These are phyloP conservation scores for Hemiscyllium ocellatum DNA, from an alignment of 2,113 vertebrate genomes.

Conservation along the genomic window DNA sequence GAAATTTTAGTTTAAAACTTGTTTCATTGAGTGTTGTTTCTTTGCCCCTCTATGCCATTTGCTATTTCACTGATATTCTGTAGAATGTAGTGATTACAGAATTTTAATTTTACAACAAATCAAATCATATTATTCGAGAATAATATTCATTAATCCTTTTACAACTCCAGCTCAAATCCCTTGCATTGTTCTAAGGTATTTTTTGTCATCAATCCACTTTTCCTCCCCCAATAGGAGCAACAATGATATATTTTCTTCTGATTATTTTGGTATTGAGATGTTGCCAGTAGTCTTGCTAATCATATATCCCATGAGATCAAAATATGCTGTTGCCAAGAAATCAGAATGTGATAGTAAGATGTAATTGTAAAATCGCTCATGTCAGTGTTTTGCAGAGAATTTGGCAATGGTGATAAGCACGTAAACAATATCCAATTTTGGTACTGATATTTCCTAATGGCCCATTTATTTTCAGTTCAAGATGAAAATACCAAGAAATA, in stretches of 20 bases:
- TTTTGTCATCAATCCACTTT: neutral
- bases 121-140: neutral
- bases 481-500: neutral
- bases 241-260: neutral
- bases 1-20: neutral
- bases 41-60: neutral
- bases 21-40: neutral
- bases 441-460: neutral
- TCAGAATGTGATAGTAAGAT: neutral
- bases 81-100: neutral
- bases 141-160: neutral
- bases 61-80: neutral
- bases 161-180: neutral
- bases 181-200: neutral
- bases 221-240: neutral
- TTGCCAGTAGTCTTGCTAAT: neutral
- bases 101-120: neutral
- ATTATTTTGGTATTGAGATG: neutral
- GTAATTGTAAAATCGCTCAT: neutral
- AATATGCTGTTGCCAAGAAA: neutral
- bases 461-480: neutral
- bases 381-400: constrained; percentile 3
- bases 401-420: neutral
- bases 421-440: neutral
- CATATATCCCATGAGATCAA: neutral